Conservation (phyloP, 1,140 invertebrate genomes). For the Meloidogyne exigua region DNA sequence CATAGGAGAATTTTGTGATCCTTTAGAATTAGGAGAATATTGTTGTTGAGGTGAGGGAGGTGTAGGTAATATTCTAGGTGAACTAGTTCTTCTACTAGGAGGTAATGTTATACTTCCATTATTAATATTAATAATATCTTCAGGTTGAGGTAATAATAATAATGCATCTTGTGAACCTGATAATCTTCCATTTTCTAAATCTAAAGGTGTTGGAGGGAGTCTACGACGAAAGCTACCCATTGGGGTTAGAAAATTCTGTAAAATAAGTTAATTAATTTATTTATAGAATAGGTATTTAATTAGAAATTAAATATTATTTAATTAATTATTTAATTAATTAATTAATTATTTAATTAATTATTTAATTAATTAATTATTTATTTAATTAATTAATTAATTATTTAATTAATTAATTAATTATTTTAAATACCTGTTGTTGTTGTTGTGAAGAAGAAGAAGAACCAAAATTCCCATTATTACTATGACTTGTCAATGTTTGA, state of each 20-base stretch:
- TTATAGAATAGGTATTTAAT: too few relatives aligned
- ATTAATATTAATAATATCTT: background rate
- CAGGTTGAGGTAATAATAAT: background rate
- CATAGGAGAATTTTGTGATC: background rate
- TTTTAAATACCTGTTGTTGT: too few relatives aligned
- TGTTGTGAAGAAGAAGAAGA: too few relatives aligned
- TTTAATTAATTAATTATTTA: too few relatives aligned
- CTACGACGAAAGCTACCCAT: conserved; percentile 10
- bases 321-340: too few relatives aligned
- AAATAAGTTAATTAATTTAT: background rate
- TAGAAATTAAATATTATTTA: too few relatives aligned
- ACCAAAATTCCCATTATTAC: too few relatives aligned
- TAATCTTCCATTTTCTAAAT: conserved; percentile 20
- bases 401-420: too few relatives aligned
- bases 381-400: too few relatives aligned
- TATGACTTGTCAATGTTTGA: background rate
- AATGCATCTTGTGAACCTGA: conserved; percentile 15
- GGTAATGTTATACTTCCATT: background rate
- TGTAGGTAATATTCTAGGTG: conserved; percentile 18
- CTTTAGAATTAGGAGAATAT: background rate
- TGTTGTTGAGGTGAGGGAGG: conserved; percentile 12
- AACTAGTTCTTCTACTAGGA: conserved; percentile 8
- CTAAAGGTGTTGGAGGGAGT: conserved; percentile 23
- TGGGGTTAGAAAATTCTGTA: conserved; percentile 10
- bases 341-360: too few relatives aligned